Conservation (phyloP, 2,888 invertebrate species). For the Microplitis deprimator region DNA sequence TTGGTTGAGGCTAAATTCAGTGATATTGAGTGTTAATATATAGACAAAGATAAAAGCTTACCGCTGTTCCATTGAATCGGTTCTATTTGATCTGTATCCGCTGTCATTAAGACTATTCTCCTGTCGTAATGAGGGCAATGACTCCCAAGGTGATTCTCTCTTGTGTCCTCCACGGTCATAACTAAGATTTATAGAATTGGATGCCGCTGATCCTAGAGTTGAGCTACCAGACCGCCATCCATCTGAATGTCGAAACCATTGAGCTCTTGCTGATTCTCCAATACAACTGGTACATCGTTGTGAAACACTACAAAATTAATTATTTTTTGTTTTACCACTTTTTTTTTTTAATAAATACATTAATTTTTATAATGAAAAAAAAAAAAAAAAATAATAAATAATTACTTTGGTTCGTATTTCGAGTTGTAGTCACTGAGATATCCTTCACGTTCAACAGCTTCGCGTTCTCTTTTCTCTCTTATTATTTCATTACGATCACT, state of each 20-base stretch:
- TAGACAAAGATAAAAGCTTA: conserved; percentile 65
- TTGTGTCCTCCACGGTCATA: conserved; percentile 74
- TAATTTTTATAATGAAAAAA: conserved; percentile 6
- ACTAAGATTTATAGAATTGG: conserved; percentile 66
- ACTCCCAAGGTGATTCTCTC: conserved; percentile 88
- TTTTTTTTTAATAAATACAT: no score
- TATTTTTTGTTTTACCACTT: conserved; percentile 10
- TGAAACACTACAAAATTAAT: conserved; percentile 40
- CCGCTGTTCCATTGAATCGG: conserved; percentile 91
- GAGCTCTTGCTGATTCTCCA: conserved; percentile 90
- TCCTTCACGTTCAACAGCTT: conserved; percentile 77
- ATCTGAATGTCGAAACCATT: conserved; percentile 92
- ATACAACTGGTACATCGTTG: conserved; percentile 86
- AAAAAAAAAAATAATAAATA: conserved; percentile 18
- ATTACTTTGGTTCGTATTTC: conserved; percentile 72
- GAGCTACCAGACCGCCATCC: conserved; percentile 87
- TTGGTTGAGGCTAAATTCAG: conserved; percentile 21
- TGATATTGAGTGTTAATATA: conserved; percentile 27
- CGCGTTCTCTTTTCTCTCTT: conserved; percentile 80
- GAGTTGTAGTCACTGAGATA: conserved; percentile 87
- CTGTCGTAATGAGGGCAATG: conserved; percentile 86
- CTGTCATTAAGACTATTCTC: conserved; percentile 90
- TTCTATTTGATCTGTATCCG: conserved; percentile 87
- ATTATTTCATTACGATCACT: conserved; percentile 90
- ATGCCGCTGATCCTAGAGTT: conserved; percentile 77